These are phyloP conservation scores for Ciconia maguari DNA, from an alignment of 2,113 vertebrate species.

Conservation along the genomic window DNA sequence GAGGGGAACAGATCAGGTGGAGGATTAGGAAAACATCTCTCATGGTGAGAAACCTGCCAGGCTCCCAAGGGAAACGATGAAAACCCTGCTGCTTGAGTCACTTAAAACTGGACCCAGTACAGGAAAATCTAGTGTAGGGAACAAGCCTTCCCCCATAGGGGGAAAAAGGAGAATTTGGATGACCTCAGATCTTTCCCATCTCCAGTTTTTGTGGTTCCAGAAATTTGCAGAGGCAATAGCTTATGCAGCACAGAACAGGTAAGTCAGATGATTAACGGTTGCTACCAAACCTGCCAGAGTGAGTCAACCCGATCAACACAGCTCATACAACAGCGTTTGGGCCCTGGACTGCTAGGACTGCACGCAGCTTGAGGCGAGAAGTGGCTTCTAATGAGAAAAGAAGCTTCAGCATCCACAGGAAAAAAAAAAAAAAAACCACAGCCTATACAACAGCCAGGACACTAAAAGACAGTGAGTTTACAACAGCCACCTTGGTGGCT, in stretches of 20 bases:
- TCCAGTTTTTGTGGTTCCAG: background rate
- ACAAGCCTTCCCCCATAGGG: background rate
- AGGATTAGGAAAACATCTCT: constrained; percentile 27
- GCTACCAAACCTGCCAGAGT: background rate
- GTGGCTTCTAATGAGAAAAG: background rate
- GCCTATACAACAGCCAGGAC: background rate
- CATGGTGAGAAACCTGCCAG: background rate
- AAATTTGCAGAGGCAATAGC: background rate
- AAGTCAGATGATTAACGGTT: accelerated
- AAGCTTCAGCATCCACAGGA: background rate
- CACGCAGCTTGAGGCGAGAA: background rate
- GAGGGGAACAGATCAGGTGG: background rate
- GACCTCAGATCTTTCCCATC: background rate
- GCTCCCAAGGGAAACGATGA: background rate
- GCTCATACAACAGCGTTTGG: background rate
- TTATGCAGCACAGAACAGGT: background rate
- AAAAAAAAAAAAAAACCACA: background rate
- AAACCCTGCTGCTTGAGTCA: constrained; percentile 7
- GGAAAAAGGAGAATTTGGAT: background rate
- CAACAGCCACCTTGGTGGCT: background rate
- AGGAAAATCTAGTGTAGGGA: constrained; percentile 47
- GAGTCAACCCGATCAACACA: background rate
- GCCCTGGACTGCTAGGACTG: background rate
- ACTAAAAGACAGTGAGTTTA: accelerated
- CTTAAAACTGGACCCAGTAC: background rate